These are phyloP conservation scores for Rhinoderma darwinii DNA, from an alignment of 2,113 vertebrate genomes.

Conservation along the genomic window DNA sequence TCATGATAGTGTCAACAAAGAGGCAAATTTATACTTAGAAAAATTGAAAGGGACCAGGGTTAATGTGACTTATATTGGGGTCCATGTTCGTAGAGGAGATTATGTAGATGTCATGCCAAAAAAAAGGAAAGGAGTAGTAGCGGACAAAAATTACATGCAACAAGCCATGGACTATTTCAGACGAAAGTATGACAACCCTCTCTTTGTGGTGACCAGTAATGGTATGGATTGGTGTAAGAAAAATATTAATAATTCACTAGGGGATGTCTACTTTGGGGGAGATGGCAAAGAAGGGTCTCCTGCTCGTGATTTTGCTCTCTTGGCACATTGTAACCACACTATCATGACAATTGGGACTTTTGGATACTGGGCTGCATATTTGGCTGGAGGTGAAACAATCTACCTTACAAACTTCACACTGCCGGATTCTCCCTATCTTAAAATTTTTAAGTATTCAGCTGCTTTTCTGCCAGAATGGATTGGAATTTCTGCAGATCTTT, in stretches of 20 bases:
- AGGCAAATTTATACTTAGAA: not conserved
- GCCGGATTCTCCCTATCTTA: slow-evolving; percentile 63
- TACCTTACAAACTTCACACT: slow-evolving; percentile 71
- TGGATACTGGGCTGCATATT: slow-evolving; percentile 69
- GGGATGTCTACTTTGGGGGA: slow-evolving; percentile 67
- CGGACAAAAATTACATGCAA: slow-evolving; percentile 62
- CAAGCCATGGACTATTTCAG: slow-evolving; percentile 70
- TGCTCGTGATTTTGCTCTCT: slow-evolving; percentile 63
- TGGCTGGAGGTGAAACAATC: slow-evolving; percentile 66
- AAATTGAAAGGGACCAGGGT: not conserved
- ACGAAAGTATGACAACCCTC: slow-evolving; percentile 53
- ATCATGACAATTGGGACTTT: slow-evolving; percentile 71
- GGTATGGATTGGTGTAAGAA: slow-evolving; percentile 68
- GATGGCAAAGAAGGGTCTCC: slow-evolving; percentile 55
- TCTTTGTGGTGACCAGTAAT: slow-evolving; percentile 71
- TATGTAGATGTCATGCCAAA: slow-evolving; percentile 20
- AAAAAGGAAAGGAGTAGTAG: slow-evolving; percentile 40
- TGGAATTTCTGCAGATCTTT: slow-evolving; percentile 67
- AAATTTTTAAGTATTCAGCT: slow-evolving; percentile 64
- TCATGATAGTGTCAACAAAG: not conserved
- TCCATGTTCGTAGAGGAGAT: slow-evolving; percentile 56
- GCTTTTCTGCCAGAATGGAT: slow-evolving; percentile 66
- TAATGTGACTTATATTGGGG: slow-evolving; percentile 52
- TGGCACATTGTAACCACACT: slow-evolving; percentile 69
- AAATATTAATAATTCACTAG: slow-evolving; percentile 62